Evolutionary conservation across 2,113 vertebrate species (phyloP), one percentile per base, ranked within the genome.

Genomic region (Prunella himalayana): DNA sequence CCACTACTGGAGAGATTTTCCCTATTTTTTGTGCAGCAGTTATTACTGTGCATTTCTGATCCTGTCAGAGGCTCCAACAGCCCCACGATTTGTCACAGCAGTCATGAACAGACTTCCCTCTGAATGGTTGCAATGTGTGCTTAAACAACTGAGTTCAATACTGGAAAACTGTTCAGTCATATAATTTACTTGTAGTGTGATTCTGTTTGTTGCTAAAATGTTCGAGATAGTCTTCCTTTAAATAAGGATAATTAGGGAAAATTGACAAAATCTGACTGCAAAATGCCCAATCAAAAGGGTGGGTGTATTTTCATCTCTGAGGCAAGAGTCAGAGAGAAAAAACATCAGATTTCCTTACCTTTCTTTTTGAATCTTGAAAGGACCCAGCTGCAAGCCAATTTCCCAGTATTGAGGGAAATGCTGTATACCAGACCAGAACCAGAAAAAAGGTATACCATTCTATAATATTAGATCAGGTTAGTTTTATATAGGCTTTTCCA

Each of bases 11-110:
- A 82, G 85, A 85, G 53, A 85, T 69, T 87, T 75, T 50, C 50
- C n/a, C 25, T 54, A 18, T 33, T 61, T 70, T 92, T 80, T 44
- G 30, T 84, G 64, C 41, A 91, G 71, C 72, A 65, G 78, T 75
- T 95, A 95, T 81, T 78, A 94, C 45, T 77, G 45, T 22, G 22
- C 42, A 80, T 88, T 91, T 75, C 86, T 56, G 79, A 89, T 88
- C 65, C 83, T 37, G 69, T 39, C 18, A 20, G 49, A 92, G 53
- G 20, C 88, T 90, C 69, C 6, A 3, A 64, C 39, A 61, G 45
- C 39, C 90, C 65, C 61, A 44, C 21, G 9, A 75, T 71, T 75
- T 70, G 85, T 86, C 66, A 82, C 72, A 73, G 41, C 45, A 77
- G 44, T 53, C 87, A 83, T 44, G 70, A 83, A 77, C 21, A 91